These are phyloP conservation scores for Apostichopus japonicus DNA, from an alignment of 35 echinoderm and acorn worm genomes.

Conservation along the genomic window DNA sequence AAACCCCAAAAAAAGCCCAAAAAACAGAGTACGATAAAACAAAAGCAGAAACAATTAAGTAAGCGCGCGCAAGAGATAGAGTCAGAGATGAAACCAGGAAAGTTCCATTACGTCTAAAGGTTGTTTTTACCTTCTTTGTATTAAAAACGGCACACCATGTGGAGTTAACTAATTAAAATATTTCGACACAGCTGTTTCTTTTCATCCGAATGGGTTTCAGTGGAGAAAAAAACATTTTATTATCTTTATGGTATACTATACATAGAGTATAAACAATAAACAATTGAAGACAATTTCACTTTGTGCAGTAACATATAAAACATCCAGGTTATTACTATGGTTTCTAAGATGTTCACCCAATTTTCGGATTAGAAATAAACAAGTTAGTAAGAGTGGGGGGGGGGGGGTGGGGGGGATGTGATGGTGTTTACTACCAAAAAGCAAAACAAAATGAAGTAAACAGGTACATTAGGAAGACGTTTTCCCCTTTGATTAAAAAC, in stretches of 20 bases:
- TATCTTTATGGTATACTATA: background rate
- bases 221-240: background rate
- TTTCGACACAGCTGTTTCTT: background rate
- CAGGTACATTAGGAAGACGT: no score
- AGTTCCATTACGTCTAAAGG: background rate
- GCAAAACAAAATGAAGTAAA: no score
- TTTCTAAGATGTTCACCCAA: background rate
- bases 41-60: no score
- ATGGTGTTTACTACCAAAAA: no score
- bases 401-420: no score
- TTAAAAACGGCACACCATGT: background rate
- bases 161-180: constrained; percentile 1
- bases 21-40: no score
- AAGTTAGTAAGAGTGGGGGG: background rate
- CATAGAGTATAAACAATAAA: background rate
- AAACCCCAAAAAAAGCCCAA: no score
- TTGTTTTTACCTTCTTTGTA: background rate
- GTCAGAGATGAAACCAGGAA: background rate
- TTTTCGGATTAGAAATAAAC: constrained; percentile 5
- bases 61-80: no score
- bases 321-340: no score
- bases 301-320: background rate
- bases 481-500: no score
- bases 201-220: background rate
- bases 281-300: background rate